phyloP scores from a whole-genome alignment of 2,797 vertebrate genomes.

The Chelonia mydas region DNA sequence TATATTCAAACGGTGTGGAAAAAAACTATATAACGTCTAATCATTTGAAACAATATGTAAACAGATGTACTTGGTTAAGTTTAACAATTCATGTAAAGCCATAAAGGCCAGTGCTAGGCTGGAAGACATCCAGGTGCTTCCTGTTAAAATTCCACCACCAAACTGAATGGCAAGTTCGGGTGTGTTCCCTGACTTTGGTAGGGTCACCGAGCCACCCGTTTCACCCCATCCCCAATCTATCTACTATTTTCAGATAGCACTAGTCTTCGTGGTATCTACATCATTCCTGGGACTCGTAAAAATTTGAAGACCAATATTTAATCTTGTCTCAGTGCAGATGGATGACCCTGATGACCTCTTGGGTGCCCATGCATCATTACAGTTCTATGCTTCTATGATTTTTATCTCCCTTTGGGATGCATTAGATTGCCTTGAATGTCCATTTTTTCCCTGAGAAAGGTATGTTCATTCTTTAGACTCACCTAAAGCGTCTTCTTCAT shows the following conservation, averaged over 20 bases:
- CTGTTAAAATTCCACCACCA: conserved; percentile 67
- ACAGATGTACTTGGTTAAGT: conserved; percentile 55
- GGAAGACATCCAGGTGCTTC: conserved; percentile 59
- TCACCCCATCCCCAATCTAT: background rate
- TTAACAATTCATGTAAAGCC: conserved; percentile 52
- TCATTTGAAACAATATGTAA: conserved; percentile 56
- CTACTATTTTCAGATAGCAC: background rate
- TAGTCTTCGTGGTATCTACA: background rate
- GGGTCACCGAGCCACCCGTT: background rate
- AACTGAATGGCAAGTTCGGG: conserved; percentile 40
- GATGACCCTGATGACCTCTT: too few relatives aligned
- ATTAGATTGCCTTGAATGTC: background rate
- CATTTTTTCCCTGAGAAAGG: background rate
- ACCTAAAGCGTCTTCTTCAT: background rate
- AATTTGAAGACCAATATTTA: background rate
- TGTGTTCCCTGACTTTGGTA: background rate
- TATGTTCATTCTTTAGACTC: background rate
- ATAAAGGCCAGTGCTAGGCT: conserved; percentile 31
- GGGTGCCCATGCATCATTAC: too few relatives aligned
- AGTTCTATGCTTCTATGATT: too few relatives aligned
- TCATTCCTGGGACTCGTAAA: background rate
- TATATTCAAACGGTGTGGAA: background rate
- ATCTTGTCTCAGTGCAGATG: too few relatives aligned
- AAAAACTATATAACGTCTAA: background rate
- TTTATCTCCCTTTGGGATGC: background rate